These are phyloP conservation scores for Acropternis orthonyx DNA, from an alignment of 2,797 vertebrate species.

Conservation along the genomic window DNA sequence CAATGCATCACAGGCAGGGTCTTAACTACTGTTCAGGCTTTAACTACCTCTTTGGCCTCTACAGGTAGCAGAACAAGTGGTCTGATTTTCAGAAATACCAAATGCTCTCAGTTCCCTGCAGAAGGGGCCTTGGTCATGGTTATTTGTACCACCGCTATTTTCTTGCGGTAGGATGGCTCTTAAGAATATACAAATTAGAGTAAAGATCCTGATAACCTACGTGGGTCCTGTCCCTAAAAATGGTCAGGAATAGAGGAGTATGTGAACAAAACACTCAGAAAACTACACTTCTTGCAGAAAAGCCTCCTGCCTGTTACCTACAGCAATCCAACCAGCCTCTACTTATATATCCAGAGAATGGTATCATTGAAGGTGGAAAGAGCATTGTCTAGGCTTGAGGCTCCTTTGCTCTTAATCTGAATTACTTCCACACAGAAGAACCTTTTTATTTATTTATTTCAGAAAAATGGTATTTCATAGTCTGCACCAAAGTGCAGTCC, in stretches of 20 bases:
- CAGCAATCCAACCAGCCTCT: too few relatives aligned
- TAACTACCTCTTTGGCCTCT: not conserved
- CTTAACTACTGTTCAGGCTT: not conserved
- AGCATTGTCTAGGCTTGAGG: not conserved
- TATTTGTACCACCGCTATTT: not conserved
- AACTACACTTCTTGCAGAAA: not conserved
- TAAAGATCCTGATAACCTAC: not conserved
- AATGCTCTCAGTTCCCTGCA: not conserved
- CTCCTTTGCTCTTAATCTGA: not conserved
- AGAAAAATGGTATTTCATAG: not conserved
- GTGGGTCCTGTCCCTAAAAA: not conserved
- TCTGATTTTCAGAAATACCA: not conserved
- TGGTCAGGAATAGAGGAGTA: not conserved
- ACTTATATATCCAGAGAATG: not conserved
- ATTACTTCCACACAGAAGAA: not conserved
- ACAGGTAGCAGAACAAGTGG: not conserved
- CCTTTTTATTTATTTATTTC: not conserved
- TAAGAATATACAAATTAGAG: not conserved
- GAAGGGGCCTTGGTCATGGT: accelerated
- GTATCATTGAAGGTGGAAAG: not conserved
- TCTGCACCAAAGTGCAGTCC: not conserved
- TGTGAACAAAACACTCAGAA: not conserved
- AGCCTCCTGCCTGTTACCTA: not conserved
- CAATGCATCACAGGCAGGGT: not conserved
- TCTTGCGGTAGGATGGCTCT: not conserved